Evolutionary conservation across 2,797 vertebrate genomes (phyloP).

Genomic region (Pogoniulus pusillus): DNA sequence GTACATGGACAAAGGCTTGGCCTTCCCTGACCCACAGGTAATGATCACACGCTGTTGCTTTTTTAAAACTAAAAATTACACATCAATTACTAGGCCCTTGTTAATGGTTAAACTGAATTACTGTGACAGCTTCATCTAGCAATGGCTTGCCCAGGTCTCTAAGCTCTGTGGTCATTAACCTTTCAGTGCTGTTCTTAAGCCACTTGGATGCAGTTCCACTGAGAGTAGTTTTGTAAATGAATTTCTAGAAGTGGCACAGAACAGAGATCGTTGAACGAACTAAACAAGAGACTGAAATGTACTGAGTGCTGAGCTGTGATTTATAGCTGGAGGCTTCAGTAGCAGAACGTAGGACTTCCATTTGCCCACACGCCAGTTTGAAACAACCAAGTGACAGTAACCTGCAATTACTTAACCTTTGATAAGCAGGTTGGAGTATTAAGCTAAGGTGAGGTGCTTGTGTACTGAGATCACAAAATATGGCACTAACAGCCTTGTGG

Average conservation of each 20-base stretch:
- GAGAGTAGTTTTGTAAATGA: background rate
- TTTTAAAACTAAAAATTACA: slow-evolving; percentile 54
- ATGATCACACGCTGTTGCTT: slow-evolving; percentile 47
- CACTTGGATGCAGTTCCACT: background rate
- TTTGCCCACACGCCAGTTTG: background rate
- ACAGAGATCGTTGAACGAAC: background rate
- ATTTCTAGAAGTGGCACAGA: background rate
- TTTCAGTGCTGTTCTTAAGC: background rate
- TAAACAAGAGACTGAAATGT: background rate
- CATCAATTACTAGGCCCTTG: slow-evolving; percentile 51
- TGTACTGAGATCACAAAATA: background rate
- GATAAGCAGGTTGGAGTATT: background rate
- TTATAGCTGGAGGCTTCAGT: background rate
- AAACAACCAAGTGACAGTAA: background rate
- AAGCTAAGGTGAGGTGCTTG: background rate
- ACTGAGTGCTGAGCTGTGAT: background rate
- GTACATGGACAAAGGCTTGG: slow-evolving; percentile 17
- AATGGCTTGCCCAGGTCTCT: background rate
- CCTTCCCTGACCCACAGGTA: slow-evolving; percentile 32
- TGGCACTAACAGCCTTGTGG: background rate
- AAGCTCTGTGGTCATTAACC: slow-evolving; percentile 13
- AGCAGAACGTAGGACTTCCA: background rate
- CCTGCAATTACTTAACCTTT: background rate
- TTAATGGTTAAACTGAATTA: slow-evolving; percentile 65
- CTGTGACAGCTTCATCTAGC: background rate